Percentiles rank a stretch among this genome's conserved stretches.
Evolutionary conservation across 2,888 invertebrate species (phyloP).

Genomic region (Panopea generosa): DNA sequence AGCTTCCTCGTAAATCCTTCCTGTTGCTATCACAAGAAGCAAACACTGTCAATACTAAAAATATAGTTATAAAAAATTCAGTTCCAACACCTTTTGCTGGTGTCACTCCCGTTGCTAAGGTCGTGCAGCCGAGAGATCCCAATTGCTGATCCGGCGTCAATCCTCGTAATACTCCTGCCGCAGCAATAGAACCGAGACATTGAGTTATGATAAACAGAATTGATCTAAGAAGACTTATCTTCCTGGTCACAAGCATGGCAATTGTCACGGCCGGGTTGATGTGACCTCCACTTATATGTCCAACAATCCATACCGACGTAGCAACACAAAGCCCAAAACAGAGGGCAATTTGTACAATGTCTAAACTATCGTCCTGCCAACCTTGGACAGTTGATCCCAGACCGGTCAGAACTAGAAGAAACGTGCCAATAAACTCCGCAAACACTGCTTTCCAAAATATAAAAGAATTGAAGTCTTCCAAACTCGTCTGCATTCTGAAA

Average conservation of each 20-base stretch:
- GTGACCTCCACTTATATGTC: slow-evolving; percentile 92
- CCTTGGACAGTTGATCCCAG: slow-evolving; percentile 88
- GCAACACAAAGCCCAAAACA: slow-evolving; percentile 95
- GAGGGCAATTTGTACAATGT: slow-evolving; percentile 91
- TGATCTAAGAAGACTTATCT: slow-evolving; percentile 91
- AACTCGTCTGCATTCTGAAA: slow-evolving; percentile 56
- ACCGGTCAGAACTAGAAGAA: slow-evolving; percentile 94
- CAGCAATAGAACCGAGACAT: slow-evolving; percentile 96
- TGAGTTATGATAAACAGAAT: slow-evolving; percentile 95
- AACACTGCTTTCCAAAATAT: too few species aligned
- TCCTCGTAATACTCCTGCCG: slow-evolving; percentile 92
- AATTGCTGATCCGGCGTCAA: slow-evolving; percentile 87
- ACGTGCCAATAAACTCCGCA: too few species aligned
- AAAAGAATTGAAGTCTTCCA: slow-evolving; percentile 85
- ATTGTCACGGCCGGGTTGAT: slow-evolving; percentile 85
- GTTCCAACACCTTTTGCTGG: slow-evolving; percentile 92
- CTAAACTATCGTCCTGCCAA: slow-evolving; percentile 36
- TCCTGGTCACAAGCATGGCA: slow-evolving; percentile 91
- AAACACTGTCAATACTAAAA: slow-evolving; percentile 94
- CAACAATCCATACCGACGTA: slow-evolving; percentile 92
- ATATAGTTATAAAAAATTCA: slow-evolving; percentile 94
- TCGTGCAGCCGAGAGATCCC: slow-evolving; percentile 94
- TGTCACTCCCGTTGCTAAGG: slow-evolving; percentile 74
- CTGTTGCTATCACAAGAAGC: slow-evolving; percentile 92
- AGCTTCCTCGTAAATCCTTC: slow-evolving; percentile 92